Percentiles rank a stretch among this genome's conserved stretches.
Conservation (phyloP, 2,113 vertebrate genomes). For the Tychaedon coryphoeus region DNA sequence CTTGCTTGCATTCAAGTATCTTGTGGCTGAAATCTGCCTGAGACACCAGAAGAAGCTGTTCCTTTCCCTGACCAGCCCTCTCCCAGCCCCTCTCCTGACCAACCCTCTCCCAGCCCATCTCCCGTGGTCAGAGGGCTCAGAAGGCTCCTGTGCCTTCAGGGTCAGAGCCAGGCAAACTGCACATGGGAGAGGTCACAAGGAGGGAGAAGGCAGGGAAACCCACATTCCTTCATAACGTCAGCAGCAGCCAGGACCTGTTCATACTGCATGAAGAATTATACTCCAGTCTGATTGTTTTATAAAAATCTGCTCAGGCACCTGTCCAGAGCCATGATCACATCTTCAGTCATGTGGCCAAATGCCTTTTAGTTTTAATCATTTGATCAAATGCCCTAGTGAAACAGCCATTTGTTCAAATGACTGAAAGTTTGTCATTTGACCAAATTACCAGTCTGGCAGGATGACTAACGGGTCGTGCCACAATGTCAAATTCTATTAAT, state of each 20-base stretch:
- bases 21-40: no score
- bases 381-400: constrained; percentile 53
- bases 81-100: background rate
- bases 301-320: constrained; percentile 52
- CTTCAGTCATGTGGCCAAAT: constrained; percentile 57
- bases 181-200: fast-evolving
- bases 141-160: background rate
- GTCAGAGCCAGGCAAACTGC: background rate
- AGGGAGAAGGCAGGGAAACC: background rate
- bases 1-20: no score
- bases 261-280: background rate
- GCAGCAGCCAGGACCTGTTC: background rate
- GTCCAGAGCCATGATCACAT: constrained; percentile 52
- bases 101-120: background rate
- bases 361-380: constrained; percentile 65
- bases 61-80: background rate
- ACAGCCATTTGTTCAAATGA: constrained; percentile 60
- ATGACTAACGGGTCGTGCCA: constrained; percentile 56
- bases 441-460: constrained; percentile 61
- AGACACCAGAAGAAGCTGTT: no score
- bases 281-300: constrained; percentile 50
- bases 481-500: constrained; percentile 51
- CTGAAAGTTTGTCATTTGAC: constrained; percentile 67
- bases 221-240: fast-evolving
- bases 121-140: background rate